Evolutionary conservation across 2,797 vertebrate genomes (phyloP).

Genomic region (Streptopelia turtur): DNA sequence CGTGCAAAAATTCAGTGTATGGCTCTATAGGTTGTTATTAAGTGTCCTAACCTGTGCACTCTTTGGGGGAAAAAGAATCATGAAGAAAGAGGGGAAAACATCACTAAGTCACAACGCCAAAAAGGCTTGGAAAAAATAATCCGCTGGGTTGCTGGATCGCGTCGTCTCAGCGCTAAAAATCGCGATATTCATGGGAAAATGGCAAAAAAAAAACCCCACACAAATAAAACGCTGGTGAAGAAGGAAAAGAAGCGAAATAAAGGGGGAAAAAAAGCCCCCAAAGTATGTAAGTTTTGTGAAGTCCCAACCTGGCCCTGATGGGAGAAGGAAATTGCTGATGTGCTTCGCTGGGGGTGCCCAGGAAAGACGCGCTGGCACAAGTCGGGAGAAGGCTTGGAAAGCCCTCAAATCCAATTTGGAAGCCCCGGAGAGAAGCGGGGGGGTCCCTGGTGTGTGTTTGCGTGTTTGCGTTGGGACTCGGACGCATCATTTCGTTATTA

Average conservation of each 20-base stretch:
- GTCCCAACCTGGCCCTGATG: background rate
- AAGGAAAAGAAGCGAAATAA: background rate
- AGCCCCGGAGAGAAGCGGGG: background rate
- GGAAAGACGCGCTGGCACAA: background rate
- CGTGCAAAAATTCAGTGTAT: background rate
- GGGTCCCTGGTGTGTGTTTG: background rate
- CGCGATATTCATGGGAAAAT: background rate
- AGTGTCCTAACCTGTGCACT: background rate
- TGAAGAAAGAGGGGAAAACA: no score
- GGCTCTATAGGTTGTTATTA: constrained; percentile 42
- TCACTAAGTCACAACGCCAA: no score
- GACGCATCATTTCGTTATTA: constrained; percentile 50
- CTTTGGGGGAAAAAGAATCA: background rate
- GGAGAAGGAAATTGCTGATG: background rate
- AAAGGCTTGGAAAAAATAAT: background rate
- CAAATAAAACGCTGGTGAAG: background rate
- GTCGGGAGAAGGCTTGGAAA: background rate
- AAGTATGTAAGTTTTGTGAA: background rate
- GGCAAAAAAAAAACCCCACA: no score
- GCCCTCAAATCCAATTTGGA: background rate
- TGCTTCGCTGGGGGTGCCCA: background rate
- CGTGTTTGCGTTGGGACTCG: background rate
- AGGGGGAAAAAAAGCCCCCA: rapidly evolving
- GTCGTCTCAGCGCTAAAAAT: background rate
- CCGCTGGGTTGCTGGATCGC: no score